Conservation (phyloP, 2,888 invertebrate species). For the Hypomecis atomaria region DNA sequence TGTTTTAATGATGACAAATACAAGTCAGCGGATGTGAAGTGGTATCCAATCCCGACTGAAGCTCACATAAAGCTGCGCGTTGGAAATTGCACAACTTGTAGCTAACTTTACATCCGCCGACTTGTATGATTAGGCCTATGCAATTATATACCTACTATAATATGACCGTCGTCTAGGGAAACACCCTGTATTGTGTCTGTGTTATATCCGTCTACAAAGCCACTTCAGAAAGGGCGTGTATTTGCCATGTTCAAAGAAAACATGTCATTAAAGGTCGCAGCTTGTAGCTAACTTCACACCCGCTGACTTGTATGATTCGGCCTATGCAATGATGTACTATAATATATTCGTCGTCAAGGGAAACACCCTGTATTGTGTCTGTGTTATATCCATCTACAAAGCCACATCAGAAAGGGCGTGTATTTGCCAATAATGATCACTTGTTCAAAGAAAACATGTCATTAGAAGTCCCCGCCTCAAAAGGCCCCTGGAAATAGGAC, state of each 20-base stretch:
- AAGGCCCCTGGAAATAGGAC: slow-evolving; percentile 15
- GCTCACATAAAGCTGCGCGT: no score
- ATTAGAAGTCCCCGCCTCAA: slow-evolving; percentile 14
- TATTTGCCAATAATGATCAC: slow-evolving; percentile 11
- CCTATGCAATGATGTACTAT: neutral
- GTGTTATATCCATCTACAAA: neutral
- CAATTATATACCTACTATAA: neutral
- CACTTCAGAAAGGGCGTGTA: slow-evolving; percentile 8
- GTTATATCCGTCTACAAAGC: slow-evolving; percentile 1
- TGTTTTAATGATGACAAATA: no score
- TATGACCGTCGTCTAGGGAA: no score
- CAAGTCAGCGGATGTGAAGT: no score
- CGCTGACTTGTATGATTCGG: no score
- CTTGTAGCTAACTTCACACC: no score
- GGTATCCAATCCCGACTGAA: no score
- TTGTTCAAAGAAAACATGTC: slow-evolving; percentile 23
- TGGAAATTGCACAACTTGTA: no score
- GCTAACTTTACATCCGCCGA: no score
- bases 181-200: neutral
- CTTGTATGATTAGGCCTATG: no score
- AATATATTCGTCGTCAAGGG: no score
- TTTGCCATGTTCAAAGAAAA: slow-evolving; percentile 15
- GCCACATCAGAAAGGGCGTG: slow-evolving; percentile 10
- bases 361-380: neutral
- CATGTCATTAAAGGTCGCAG: slow-evolving; percentile 18